A percentile compares a stretch with the other conserved stretches of the same genome.
phyloP scores from a whole-genome alignment of 2,113 vertebrate species.

The Oreochromis aureus region DNA sequence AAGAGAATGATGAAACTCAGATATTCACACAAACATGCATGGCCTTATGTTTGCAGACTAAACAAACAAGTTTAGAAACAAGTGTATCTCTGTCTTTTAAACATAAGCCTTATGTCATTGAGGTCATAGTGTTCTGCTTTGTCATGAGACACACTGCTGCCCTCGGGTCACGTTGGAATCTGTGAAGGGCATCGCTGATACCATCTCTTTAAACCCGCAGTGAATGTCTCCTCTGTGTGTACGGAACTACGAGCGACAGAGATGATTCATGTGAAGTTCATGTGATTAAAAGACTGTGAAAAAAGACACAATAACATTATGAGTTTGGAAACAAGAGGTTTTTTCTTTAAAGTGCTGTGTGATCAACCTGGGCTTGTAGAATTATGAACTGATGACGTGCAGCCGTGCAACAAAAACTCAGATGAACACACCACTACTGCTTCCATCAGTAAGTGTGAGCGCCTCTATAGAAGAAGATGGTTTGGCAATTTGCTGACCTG shows the following conservation, averaged over 20 bases:
- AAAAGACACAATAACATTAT: neutral
- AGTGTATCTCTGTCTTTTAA: slow-evolving; percentile 38
- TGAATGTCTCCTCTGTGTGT: slow-evolving; percentile 42
- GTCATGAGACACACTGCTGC: slow-evolving; percentile 48
- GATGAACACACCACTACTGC: neutral
- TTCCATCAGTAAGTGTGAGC: neutral
- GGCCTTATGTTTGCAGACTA: neutral
- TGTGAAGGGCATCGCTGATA: slow-evolving; percentile 50
- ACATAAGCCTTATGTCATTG: slow-evolving; percentile 48
- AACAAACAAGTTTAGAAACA: slow-evolving; percentile 51
- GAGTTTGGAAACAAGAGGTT: neutral
- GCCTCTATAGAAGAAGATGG: neutral
- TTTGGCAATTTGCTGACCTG: neutral
- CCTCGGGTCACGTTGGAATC: slow-evolving; percentile 50
- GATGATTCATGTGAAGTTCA: slow-evolving; percentile 18
- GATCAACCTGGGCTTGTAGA: neutral
- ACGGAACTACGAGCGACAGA: neutral
- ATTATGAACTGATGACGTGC: neutral
- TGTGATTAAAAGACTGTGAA: neutral
- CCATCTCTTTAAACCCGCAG: slow-evolving; percentile 37
- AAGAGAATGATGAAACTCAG: slow-evolving; percentile 30
- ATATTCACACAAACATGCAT: neutral
- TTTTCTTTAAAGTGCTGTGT: neutral
- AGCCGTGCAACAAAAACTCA: neutral
- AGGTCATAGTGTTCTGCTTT: slow-evolving; percentile 47